Evolutionary conservation across 2,113 vertebrate species (phyloP), one percentile per base, ranked within the genome.

Genomic region (Pituophis catenifer): DNA sequence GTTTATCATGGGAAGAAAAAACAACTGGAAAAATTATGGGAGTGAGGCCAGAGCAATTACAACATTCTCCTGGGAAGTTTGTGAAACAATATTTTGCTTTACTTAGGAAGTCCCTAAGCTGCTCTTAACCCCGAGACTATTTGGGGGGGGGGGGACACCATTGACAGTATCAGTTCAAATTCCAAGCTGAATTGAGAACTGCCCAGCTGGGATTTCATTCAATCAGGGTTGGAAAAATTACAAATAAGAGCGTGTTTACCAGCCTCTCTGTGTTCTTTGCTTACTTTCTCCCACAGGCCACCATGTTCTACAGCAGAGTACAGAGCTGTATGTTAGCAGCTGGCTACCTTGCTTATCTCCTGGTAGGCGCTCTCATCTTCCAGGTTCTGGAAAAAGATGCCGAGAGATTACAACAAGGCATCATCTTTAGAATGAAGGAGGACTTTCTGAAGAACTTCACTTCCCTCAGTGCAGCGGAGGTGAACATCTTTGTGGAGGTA

Each of bases 401-500:
- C 0, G 97, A 97, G 90, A 92, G 92, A 90, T 88, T 96, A 23
- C 93, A 97, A 90, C 97, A 97, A 86, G 93, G 59, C 26, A 95
- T 94, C 21, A 95, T 96, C 13, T 91, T 90, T 8, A 94, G 81
- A 24, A 96, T 97, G 95, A 97, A 96, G 81, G 88, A 96, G 65
- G 88, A 87, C 93, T 97, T 98, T 90, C 88, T 98, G 93, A 93
- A 96, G 59, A 98, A 96, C 62, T 96, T 97, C 92, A 94, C 92
- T 0, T 94, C 94, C 6, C 96, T 97, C 75, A 97, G 94, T 0
- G 58, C 95, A 55, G 94, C 94, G 0, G 96, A 98, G 44, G 95
- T 98, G 93, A 96, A 98, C 88, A 91, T 94, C 44, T 97, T 98
- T 90, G 92, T 98, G 94, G 88, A 97, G 95, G 97, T 98, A 95